phyloP scores from a whole-genome alignment of 2,113 vertebrate genomes.

The Porphyrio hochstetteri region DNA sequence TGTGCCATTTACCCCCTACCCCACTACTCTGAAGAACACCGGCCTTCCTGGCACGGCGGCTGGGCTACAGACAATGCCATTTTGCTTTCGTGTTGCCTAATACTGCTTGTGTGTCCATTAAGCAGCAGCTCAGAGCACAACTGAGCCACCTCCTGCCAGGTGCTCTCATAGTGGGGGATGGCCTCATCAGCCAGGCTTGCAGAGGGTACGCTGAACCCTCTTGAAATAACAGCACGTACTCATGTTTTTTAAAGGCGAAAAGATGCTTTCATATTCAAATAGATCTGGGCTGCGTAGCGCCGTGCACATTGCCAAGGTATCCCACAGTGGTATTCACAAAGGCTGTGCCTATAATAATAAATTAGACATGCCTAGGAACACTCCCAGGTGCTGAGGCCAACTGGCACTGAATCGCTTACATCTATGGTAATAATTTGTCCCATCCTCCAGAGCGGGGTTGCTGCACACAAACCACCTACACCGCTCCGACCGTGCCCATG shows the following conservation, averaged over 20 bases:
- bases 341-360: not conserved
- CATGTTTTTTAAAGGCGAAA: not conserved
- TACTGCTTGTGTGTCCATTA: not conserved
- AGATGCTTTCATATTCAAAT: not conserved
- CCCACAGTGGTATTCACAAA: not conserved
- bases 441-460: not conserved
- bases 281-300: not conserved
- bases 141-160: slow-evolving; percentile 18
- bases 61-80: not conserved
- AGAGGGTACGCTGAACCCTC: not conserved
- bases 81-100: not conserved
- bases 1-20: not conserved
- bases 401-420: not conserved
- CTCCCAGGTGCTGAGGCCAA: not conserved
- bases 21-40: not conserved
- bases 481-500: rapidly evolving
- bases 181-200: not conserved
- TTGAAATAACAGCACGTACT: not conserved
- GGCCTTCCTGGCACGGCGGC: not conserved
- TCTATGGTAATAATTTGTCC: not conserved
- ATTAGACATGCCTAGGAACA: not conserved
- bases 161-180: not conserved
- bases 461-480: not conserved
- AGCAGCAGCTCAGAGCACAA: not conserved
- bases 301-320: not conserved